Conservation (phyloP, 2,113 vertebrate species). For the Progne subis region DNA sequence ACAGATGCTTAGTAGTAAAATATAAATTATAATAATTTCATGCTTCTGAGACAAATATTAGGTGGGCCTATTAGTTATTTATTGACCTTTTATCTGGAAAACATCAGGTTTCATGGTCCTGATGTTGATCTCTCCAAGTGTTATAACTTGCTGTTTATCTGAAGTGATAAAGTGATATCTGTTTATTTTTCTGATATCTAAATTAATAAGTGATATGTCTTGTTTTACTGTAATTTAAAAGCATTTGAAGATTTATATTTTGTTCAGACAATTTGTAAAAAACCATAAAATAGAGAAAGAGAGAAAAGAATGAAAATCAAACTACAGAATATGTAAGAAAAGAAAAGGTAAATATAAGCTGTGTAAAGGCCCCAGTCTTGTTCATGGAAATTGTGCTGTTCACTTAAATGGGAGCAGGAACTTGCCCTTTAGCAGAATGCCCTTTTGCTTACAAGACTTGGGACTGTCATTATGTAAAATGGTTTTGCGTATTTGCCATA, state of each 20-base stretch:
- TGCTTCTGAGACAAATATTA: neutral
- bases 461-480: neutral
- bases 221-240: neutral
- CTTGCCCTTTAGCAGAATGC: slow-evolving; percentile 10
- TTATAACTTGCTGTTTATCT: neutral
- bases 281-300: neutral
- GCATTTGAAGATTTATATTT: neutral
- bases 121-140: neutral
- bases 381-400: neutral
- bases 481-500: neutral
- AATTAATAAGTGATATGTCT: neutral
- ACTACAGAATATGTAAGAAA: neutral
- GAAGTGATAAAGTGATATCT: neutral
- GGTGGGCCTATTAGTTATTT: neutral
- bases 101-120: neutral
- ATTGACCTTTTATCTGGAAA: neutral
- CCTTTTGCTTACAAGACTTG: neutral
- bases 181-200: neutral
- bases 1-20: too few species aligned
- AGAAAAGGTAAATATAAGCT: neutral
- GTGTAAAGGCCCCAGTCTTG: neutral
- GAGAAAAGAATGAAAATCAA: neutral
- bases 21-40: neutral
- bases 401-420: neutral
- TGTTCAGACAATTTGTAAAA: neutral